Base-by-base conservation (phyloP, 2,888 invertebrate genomes). In the Macropis europaea region DNA sequence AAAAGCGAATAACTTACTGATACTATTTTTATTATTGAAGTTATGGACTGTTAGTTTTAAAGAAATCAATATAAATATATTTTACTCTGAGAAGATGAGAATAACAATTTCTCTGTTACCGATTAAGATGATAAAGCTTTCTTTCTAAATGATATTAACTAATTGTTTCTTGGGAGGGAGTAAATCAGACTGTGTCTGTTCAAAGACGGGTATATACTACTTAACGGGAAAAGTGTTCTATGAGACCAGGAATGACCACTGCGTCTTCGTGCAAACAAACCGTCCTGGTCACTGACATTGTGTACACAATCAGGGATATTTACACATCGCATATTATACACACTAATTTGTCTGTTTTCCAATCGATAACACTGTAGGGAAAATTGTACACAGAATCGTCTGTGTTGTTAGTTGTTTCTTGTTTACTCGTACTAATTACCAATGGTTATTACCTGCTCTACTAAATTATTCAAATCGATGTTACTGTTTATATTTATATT, bases 261-360 rank as follows among this genome's bases (percentile, higher is more conserved):
- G 15, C 17, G 15, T 15, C 22, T 47, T 47, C 11, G 32, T 48
- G n/a, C 38, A 15, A 15, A 13, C 30, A 38, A 53, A 2, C 36
- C 4, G 28, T 30, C 54, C 54, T 54, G 32, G 42, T 47, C 54
- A 66, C 54, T 34, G 34, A 11, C 17, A 6, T 22, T 17, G 19
- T 48, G 54, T 32, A 48, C 42, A 67, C 67, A 48, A 42, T 24
- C 67, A 47, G 24, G 40, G 7, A 6, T 48, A 30, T 48, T 48
- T 48, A 30, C 38, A n/a, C 30, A 19, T n/a, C 26, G 4, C 17
- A 47, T 24, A 36, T n/a, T 13, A 47, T 7, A 13, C 24, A 30
- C 26, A 59, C 30, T 26, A 22, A 62, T 54, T 28, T 11, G 5
- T 28, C 26, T 2, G 19, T 0, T 28, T 13, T 26, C 1, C 45